Percentiles rank a stretch among this genome's conserved stretches.
Evolutionary conservation across 2,888 invertebrate species (phyloP).

Genomic region (Macrophya annulata): DNA sequence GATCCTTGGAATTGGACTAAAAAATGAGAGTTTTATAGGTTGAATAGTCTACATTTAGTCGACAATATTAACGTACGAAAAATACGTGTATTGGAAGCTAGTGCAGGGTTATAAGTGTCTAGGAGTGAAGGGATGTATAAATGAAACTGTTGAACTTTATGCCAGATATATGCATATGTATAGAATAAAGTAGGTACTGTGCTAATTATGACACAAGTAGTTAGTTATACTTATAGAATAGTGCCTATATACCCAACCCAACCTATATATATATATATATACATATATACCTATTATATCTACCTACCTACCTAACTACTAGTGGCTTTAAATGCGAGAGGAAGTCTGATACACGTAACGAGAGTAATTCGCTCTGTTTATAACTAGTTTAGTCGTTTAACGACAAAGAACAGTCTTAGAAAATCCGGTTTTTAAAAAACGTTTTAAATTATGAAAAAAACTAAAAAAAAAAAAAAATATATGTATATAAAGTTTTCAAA

Average conservation of each 20-base stretch:
- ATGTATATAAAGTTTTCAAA: not conserved
- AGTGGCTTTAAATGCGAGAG: slow-evolving; percentile 12
- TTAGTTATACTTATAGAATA: too few species aligned
- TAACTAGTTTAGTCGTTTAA: not conserved
- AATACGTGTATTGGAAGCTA: too few species aligned
- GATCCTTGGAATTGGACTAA: not conserved
- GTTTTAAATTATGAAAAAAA: not conserved
- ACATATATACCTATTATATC: not conserved
- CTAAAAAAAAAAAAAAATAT: too few species aligned
- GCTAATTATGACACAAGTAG: slow-evolving; percentile 27
- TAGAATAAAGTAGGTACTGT: not conserved
- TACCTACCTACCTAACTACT: not conserved
- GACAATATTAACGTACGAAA: not conserved
- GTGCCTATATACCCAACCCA: not conserved
- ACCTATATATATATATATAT: too few species aligned
- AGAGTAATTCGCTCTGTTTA: slow-evolving; percentile 2
- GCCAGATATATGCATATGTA: not conserved
- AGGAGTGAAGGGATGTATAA: not conserved
- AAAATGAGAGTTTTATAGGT: not conserved
- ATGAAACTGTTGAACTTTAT: slow-evolving; percentile 23
- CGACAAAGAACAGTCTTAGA: not conserved
- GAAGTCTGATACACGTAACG: slow-evolving; percentile 10
- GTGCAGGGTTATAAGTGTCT: too few species aligned
- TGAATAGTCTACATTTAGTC: not conserved
- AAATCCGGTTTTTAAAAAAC: not conserved